Evolutionary conservation across 2,888 invertebrate genomes (phyloP).

Genomic region (Eretmocerus hayati): DNA sequence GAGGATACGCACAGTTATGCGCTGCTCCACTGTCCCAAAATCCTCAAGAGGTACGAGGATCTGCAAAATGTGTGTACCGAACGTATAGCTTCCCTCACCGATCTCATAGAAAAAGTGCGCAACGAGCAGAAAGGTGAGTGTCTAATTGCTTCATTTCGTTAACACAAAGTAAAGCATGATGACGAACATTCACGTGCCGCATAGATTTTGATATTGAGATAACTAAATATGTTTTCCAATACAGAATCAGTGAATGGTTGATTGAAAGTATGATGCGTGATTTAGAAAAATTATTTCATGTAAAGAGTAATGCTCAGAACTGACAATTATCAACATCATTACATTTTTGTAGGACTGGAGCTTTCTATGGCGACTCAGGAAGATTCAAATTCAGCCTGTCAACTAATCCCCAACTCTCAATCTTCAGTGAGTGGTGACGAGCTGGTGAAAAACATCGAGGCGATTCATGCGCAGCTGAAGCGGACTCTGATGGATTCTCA

Average conservation of each 20-base stretch:
- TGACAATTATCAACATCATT: no score
- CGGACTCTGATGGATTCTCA: constrained; percentile 36
- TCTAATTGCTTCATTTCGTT: no score
- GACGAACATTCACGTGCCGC: no score
- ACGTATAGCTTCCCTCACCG: constrained; percentile 52
- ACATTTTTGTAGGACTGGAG: constrained; percentile 32
- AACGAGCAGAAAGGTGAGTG: constrained; percentile 45
- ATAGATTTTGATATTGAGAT: no score
- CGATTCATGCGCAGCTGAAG: constrained; percentile 35
- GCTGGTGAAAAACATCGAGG: constrained; percentile 37
- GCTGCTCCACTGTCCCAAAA: constrained; percentile 32
- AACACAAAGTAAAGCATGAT: no score
- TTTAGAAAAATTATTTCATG: no score
- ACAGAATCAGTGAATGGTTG: no score
- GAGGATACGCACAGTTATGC: constrained; percentile 27
- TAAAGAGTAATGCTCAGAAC: no score
- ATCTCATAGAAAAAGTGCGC: constrained; percentile 55
- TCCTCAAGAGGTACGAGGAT: constrained; percentile 47
- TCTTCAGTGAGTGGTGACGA: constrained; percentile 24
- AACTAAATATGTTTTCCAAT: no score
- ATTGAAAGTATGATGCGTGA: no score
- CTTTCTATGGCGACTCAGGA: constrained; percentile 31
- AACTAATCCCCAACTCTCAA: constrained; percentile 9
- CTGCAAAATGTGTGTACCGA: constrained; percentile 52
- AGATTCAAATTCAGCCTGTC: constrained; percentile 16